Base-by-base conservation (phyloP, 1,140 invertebrate genomes). In the Bombyx mandarina region DNA sequence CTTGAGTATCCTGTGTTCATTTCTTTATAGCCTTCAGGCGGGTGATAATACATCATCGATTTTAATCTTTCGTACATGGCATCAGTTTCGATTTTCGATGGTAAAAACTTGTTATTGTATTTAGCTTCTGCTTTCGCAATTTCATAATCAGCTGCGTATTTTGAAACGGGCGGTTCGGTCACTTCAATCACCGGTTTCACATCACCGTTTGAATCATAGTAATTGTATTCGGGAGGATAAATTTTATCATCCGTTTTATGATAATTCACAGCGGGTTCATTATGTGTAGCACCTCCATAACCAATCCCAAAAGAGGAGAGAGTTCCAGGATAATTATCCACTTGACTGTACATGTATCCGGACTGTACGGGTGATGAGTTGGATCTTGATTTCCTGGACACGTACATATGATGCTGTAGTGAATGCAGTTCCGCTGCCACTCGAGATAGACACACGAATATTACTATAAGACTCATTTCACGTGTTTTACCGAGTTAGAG, bases 381-480 rank as follows among this genome's bases (percentile, higher is more conserved):
- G 1, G 71, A 66, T 56, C 74, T 68, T 2, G 63, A 62, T 42
- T 71, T 71, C 42, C 67, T 66, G 8, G 68, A 45, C 42, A 66
- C 55, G 43, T 69, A 69, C 52, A 49, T 60, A 43, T 74, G 67
- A 43, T 74, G 67, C 22, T 66, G 61, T 35, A 69, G 60, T 2
- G 62, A 54, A 43, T 62, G 62, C 45, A 67, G 59, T 58, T 77
- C 65, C 8, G 64, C 55, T 43, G 56, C 59, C 70, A 52, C 63
- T 61, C 45, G 62, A 49, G 12, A 75, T 50, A 7, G 53, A 53
- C 69, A 68, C 43, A 77, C 12, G 48, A 82, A 48, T 46, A 79
- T 18, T 52, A 76, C 57, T 42, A 57, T 45, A 46, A 66, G 69
- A 60, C 56, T 58, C 77, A 78, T 77, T 57, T 57, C 67, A 62